These are phyloP conservation scores for Leucophenga varia DNA, from an alignment of 1,140 invertebrate genomes.

Conservation along the genomic window DNA sequence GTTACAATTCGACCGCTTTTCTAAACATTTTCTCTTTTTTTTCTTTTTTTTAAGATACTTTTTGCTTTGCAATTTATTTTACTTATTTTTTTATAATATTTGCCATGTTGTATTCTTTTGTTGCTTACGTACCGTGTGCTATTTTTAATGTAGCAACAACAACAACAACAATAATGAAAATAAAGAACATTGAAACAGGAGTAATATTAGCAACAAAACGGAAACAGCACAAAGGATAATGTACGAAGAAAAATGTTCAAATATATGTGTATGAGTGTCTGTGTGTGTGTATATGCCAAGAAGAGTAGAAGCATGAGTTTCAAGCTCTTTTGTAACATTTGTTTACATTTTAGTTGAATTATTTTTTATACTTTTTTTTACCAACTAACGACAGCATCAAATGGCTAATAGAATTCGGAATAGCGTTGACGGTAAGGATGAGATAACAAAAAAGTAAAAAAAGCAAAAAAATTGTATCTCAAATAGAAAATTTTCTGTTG, in stretches of 20 bases:
- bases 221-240: too few relatives aligned
- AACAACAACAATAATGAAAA: conserved; percentile 8
- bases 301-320: too few relatives aligned
- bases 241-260: too few relatives aligned
- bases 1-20: not conserved
- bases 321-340: conserved; percentile 33
- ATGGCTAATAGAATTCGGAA: not conserved
- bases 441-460: not conserved
- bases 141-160: conserved; percentile 37
- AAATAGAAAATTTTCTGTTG: too few relatives aligned
- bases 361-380: conserved; percentile 12
- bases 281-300: too few relatives aligned
- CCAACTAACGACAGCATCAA: not conserved
- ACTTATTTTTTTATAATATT: too few relatives aligned
- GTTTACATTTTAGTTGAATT: conserved; percentile 31
- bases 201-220: conserved; percentile 29
- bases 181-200: conserved; percentile 11
- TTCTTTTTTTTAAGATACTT: not conserved
- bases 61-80: not conserved
- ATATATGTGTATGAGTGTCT: too few relatives aligned
- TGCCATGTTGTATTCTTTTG: too few relatives aligned
- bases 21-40: not conserved
- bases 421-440: too few relatives aligned
- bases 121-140: too few relatives aligned
- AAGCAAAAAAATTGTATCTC: not conserved